Evolutionary conservation across 2,888 invertebrate genomes (phyloP).

Genomic region (Mantis religiosa): DNA sequence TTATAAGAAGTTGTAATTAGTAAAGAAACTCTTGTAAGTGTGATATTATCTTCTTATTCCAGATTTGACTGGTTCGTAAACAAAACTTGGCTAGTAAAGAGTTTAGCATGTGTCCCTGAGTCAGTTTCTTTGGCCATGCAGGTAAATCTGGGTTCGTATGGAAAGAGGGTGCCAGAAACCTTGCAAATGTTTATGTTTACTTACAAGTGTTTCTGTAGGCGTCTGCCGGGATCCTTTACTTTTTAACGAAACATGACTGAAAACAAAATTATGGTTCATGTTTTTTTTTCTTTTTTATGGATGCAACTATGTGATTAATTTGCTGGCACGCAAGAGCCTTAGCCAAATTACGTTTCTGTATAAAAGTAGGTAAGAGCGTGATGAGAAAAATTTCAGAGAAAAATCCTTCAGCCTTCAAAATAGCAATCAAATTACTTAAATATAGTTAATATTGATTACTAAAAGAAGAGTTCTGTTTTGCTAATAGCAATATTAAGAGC

Average conservation of each 20-base stretch:
- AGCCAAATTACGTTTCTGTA: background rate
- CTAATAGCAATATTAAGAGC: too few species aligned
- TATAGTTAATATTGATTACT: too few species aligned
- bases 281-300: background rate
- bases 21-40: too few species aligned
- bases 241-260: background rate
- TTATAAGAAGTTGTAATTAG: too few species aligned
- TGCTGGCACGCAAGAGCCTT: background rate
- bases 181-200: background rate
- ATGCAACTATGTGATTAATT: background rate
- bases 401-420: too few species aligned
- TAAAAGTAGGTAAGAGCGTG: too few species aligned
- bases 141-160: background rate
- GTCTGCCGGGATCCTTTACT: background rate
- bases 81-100: background rate
- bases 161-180: background rate
- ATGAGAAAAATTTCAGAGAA: too few species aligned
- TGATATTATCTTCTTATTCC: background rate
- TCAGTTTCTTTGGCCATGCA: background rate
- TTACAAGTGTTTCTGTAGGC: background rate
- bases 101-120: background rate
- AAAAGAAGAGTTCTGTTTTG: too few species aligned
- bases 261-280: background rate
- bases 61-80: background rate
- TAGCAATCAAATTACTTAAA: too few species aligned